phyloP scores from a whole-genome alignment of 2,888 invertebrate species.

The Dynastes maya region DNA sequence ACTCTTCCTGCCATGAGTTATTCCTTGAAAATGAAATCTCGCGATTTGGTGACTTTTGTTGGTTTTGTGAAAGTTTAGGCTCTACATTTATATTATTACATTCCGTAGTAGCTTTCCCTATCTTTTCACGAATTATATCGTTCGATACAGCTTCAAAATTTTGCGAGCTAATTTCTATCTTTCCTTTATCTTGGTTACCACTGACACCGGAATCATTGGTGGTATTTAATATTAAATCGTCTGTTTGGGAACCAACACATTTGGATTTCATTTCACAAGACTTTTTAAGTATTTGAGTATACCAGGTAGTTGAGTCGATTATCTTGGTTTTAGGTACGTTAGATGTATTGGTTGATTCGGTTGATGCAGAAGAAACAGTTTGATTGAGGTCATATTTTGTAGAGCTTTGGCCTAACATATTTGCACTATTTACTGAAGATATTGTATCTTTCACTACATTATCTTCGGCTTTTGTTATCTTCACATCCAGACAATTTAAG shows the following conservation, averaged over 20 bases:
- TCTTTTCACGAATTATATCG: not conserved
- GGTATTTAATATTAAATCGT: not conserved
- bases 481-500: constrained; percentile 8
- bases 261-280: not conserved
- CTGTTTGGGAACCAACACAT: constrained; percentile 27
- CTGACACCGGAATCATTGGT: not conserved
- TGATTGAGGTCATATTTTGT: constrained; percentile 25
- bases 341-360: not conserved
- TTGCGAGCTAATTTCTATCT: not conserved
- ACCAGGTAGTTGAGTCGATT: constrained; percentile 10
- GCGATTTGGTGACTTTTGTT: not conserved
- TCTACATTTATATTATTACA: not conserved
- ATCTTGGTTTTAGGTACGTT: not conserved
- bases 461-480: not conserved
- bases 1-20: constrained; percentile 43
- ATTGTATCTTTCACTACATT: not conserved
- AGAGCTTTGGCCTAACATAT: not conserved
- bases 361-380: constrained; percentile 22
- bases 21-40: not conserved
- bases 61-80: not conserved
- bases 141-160: too few relatives aligned
- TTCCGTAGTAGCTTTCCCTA: not conserved
- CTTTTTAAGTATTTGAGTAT: constrained; percentile 23
- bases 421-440: not conserved
- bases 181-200: not conserved